Evolutionary conservation across 2,888 invertebrate genomes (phyloP).

Genomic region (Dendrolimus houi): DNA sequence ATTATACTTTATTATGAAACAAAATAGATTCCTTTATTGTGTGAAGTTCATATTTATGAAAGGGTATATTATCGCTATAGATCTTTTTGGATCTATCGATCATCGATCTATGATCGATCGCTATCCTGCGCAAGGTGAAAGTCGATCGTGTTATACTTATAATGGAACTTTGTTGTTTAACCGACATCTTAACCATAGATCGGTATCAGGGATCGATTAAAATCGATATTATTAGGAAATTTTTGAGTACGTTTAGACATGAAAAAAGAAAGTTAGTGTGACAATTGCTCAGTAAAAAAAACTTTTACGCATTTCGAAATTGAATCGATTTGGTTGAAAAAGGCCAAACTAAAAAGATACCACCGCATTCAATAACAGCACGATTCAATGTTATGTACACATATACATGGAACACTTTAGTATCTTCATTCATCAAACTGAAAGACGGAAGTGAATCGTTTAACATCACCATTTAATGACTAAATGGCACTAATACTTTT

Average conservation of each 20-base stretch:
- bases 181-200: constrained; percentile 16
- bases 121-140: constrained; percentile 41
- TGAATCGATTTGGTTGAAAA: too few species aligned
- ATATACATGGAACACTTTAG: too few species aligned
- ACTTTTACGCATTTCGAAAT: too few species aligned
- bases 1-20: constrained; percentile 24
- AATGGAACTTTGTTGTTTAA: constrained; percentile 23
- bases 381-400: too few species aligned
- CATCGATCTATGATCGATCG: constrained; percentile 38
- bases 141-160: constrained; percentile 18
- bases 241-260: not conserved
- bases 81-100: constrained; percentile 29
- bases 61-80: constrained; percentile 22
- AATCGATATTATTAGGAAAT: constrained; percentile 4
- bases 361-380: too few species aligned
- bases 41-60: constrained; percentile 27
- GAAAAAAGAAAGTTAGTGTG: too few species aligned
- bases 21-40: constrained; percentile 24
- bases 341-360: too few species aligned
- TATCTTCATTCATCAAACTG: too few species aligned
- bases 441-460: too few species aligned
- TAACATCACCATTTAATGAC: too few species aligned
- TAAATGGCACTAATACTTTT: too few species aligned
- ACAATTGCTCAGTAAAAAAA: too few species aligned
- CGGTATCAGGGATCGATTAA: constrained; percentile 9